A percentile compares a stretch with the other conserved stretches of the same genome.
These are phyloP conservation scores for Cheilosia vulpina DNA, from an alignment of 2,888 invertebrate genomes.

Conservation along the genomic window DNA sequence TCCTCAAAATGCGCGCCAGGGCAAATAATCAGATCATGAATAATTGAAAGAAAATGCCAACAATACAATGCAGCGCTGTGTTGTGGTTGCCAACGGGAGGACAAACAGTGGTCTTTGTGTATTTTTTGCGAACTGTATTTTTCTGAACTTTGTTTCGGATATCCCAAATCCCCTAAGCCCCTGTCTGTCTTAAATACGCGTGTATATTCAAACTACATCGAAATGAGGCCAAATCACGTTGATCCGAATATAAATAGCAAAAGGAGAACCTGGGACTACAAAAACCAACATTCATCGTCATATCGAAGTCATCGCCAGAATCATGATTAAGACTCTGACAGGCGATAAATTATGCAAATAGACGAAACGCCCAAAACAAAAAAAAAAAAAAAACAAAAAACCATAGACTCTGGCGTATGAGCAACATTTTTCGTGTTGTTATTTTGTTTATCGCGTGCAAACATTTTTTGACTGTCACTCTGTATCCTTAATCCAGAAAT, in stretches of 20 bases:
- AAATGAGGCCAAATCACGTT: too few species aligned
- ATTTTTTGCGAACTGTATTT: too few species aligned
- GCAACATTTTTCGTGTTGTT: constrained; percentile 3
- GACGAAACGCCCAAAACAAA: not conserved
- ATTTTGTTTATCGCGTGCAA: constrained; percentile 4
- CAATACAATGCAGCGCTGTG: too few species aligned
- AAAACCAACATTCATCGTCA: constrained; percentile 35
- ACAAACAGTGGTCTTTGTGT: too few species aligned
- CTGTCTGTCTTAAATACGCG: too few species aligned
- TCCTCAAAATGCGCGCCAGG: too few species aligned
- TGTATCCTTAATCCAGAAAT: constrained; percentile 31
- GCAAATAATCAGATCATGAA: too few species aligned
- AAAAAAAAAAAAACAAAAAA: not conserved
- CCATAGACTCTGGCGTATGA: not conserved
- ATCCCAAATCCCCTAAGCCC: too few species aligned
- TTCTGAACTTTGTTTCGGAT: too few species aligned
- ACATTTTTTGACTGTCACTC: constrained; percentile 9
- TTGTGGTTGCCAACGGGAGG: too few species aligned
- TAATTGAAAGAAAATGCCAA: too few species aligned
- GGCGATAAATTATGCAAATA: constrained; percentile 57
- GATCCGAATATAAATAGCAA: not conserved
- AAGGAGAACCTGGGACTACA: constrained; percentile 28
- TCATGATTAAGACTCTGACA: constrained; percentile 47
- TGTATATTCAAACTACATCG: too few species aligned
- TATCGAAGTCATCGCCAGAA: constrained; percentile 26